Evolutionary conservation across 2,888 invertebrate species (phyloP).

Genomic region (Meganola albula): DNA sequence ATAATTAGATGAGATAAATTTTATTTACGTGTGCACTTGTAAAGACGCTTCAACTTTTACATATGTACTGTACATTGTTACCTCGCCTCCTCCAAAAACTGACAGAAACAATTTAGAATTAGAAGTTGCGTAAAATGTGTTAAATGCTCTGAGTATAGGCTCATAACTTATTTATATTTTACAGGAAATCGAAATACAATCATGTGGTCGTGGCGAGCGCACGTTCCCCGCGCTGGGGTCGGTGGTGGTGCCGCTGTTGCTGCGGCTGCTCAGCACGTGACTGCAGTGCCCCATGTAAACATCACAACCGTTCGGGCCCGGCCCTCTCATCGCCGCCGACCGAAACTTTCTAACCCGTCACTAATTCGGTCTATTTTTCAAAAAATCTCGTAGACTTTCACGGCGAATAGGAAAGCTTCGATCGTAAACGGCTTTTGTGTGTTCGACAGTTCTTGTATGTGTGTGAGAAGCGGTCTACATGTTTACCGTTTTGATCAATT

Average conservation of each 20-base stretch:
- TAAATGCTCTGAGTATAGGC: too few species aligned
- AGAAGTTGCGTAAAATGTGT: too few species aligned
- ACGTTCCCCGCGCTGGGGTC: conserved; percentile 37
- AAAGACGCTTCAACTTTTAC: too few species aligned
- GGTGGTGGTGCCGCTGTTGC: conserved; percentile 36
- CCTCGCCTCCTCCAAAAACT: too few species aligned
- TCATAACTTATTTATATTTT: too few species aligned
- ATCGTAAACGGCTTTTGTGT: conserved; percentile 38
- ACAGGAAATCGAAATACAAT: conserved; percentile 82
- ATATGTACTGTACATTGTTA: too few species aligned
- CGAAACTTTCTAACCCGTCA: conserved; percentile 27
- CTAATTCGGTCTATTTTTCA: conserved; percentile 22
- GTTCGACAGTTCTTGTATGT: conserved; percentile 33
- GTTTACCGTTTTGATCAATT: conserved; percentile 67
- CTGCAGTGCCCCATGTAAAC: conserved; percentile 34
- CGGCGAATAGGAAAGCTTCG: conserved; percentile 38
- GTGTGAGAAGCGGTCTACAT: conserved; percentile 31
- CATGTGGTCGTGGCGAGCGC: conserved; percentile 75
- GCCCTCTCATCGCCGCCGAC: conserved; percentile 24
- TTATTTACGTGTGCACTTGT: too few species aligned
- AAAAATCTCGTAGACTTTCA: conserved; percentile 25
- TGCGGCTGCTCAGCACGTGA: conserved; percentile 58
- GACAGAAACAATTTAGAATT: too few species aligned
- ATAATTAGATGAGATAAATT: too few species aligned
- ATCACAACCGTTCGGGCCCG: conserved; percentile 17